These are phyloP conservation scores for Clavelina lepadiformis DNA, from an alignment of 23 tunicate genomes.

Conservation along the genomic window DNA sequence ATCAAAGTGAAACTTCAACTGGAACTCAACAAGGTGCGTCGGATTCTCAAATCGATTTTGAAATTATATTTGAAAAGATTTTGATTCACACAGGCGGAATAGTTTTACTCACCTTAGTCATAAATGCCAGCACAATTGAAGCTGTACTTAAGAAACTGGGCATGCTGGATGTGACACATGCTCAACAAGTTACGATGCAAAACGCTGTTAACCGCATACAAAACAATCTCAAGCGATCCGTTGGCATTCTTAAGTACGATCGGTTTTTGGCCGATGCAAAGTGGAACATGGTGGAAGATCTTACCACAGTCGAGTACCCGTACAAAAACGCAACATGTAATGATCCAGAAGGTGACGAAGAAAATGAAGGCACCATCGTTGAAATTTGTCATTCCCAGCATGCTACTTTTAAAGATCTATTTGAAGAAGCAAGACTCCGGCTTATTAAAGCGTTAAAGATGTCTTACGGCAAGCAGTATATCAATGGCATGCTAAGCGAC, in stretches of 20 bases:
- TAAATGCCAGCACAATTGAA: constrained; percentile 89
- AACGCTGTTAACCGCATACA: constrained; percentile 81
- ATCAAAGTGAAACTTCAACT: too few relatives aligned
- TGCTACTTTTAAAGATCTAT: constrained; percentile 41
- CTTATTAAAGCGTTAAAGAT: constrained; percentile 86
- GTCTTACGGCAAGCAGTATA: constrained; percentile 79
- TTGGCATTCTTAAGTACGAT: constrained; percentile 57
- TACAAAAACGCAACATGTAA: constrained; percentile 31
- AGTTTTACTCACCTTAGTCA: constrained; percentile 64
- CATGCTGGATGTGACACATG: constrained; percentile 74
- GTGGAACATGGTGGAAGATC: constrained; percentile 78
- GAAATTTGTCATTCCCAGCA: too few relatives aligned
- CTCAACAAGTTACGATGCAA: constrained; percentile 67
- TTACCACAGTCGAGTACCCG: constrained; percentile 54
- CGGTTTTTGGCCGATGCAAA: constrained; percentile 69
- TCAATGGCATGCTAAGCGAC: constrained; percentile 66
- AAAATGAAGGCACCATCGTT: too few relatives aligned
- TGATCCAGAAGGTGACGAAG: too few relatives aligned
- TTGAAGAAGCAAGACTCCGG: constrained; percentile 87
- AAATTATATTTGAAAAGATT: constrained; percentile 27
- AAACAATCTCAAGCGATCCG: constrained; percentile 45
- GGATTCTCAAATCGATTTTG: too few relatives aligned
- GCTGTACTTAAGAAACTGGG: constrained; percentile 67
- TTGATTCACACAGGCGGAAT: constrained; percentile 77
- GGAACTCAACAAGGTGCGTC: too few relatives aligned